Base-by-base conservation (phyloP, 2,797 vertebrate species). In the Hippocampus kuda region DNA sequence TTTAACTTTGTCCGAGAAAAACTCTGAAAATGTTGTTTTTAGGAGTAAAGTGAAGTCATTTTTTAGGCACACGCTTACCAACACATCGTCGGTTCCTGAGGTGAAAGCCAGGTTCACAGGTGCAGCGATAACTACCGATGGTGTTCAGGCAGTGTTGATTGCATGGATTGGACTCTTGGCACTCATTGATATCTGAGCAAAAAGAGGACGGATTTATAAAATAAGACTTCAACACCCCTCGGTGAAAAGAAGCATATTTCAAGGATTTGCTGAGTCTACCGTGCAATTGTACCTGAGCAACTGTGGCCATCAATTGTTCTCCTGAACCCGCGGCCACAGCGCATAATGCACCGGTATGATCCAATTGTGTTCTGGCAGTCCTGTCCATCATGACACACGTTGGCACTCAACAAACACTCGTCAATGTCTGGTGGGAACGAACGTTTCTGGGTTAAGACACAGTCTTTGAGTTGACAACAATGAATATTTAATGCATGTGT, bases 71-170 rank as follows among this genome's bases (percentile, higher is more conserved):
- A 41, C 9, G 75, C 91, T 77, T 85, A 99, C 97, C 97, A 0
- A 95, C 64, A 49, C 97, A 99, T 81, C 95, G 94, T 75, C 92
- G 91, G 88, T 93, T 95, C 87, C 92, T 93, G 70, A 96, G 89
- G 38, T 96, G 94, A 85, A 92, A 99, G 46, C 97, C 97, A 0
- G 93, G 93, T 67, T 98, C 94, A 81, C 97, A 99, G 34, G 93
- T 93, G 75, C 97, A 99, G 57, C 95, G 93, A 85, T 94, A 99
- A 76, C 96, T 96, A 57, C 97, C 97, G 56, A 99, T 88, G 7
- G 91, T 94, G 76, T 99, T 99, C 71, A 96, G 89, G 82, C 96
- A 99, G 51, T 81, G 93, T 27, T 99, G 97, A 69, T 97, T 93
- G 73, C 97, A 99, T 6, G 91, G 92, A 71, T 86, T 93, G 24